Evolutionary conservation across 2,888 invertebrate genomes (phyloP), one percentile per base, ranked within the genome.

Genomic region (Hirtodrosophila cameraria): DNA sequence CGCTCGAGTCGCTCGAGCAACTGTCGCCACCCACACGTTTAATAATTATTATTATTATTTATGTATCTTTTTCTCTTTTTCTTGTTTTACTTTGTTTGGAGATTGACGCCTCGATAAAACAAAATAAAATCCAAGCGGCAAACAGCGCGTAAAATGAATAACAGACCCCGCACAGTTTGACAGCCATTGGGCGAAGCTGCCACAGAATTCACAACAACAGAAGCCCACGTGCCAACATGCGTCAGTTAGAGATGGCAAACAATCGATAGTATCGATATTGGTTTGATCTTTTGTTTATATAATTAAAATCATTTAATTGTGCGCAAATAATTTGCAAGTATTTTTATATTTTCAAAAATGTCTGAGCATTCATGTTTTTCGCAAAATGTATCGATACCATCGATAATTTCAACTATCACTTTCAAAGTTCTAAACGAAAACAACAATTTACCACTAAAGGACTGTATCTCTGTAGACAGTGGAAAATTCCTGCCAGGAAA

Each of bases 61-160:
- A 12, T 46, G 27, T 53, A 12, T 25, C 13, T 33, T 48, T 33
- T 27, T 15, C 23, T 25, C 15, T 30, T 41, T 39, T 15, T 39
- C 43, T 60, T 60, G 66, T 36, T 28, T 46, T 62, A 45, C 59
- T 46, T 74, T 58, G 61, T 33, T 67, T 57, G 33, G 42, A 74
- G 84, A 84, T 79, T 80, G 81, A 84, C 78, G 75, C 71, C 60
- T 49, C 65, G 72, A 83, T 79, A 70, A 70, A 72, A 59, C 23
- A 16, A 62, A 54, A 64, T 31, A 18, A 68, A 63, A 58, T 27
- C 20, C 61, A 52, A 59, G 20, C 60, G 53, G 2, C 61, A 71
- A 65, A 61, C 70, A 46, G 57, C 67, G 73, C 65, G 73, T 62
- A 72, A 61, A 60, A 65, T 68, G 23, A 64, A 31, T 53, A 15